Evolutionary conservation across 2,888 invertebrate genomes (phyloP), one percentile per base, ranked within the genome.

Genomic region (Patella pellucida): DNA sequence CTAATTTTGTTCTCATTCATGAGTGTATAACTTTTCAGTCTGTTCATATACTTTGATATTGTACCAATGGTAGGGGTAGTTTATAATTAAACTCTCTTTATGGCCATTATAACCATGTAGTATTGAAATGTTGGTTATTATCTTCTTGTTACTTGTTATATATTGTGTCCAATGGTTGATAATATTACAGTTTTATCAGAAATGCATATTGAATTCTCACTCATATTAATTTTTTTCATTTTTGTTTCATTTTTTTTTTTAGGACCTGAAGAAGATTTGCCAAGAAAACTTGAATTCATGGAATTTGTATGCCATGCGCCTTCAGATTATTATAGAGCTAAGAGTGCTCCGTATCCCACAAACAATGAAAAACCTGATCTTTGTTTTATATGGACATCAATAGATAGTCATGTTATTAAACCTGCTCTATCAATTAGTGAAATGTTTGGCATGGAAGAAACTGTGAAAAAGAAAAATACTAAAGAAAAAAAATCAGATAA

Each of bases 231-330:
- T 52, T 52, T n/a, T n/a, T n/a, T n/a, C n/a, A n/a, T n/a, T n/a
- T n/a, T n/a, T n/a, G n/a, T n/a, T n/a, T n/a, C n/a, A n/a, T n/a
- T n/a, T n/a, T n/a, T 41, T 69, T 74, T 81, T 90, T 67, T 88
- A 95, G 96, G 97, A 3, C 96, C 96, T 0, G 97, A 97, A 88
- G 97, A 97, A 92, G 97, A 97, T 82, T 92, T 96, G 2, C 95
- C 97, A 0, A 93, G 97, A 9, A 95, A 95, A 89, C 92, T 97
- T 73, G 95, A 95, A 52, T 95, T 94, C 83, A 94, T 97, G 94
- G 95, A 96, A 87, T 97, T 97, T 92, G 94, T 97, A 14, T 96
- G 97, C 95, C 97, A 96, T 87, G 96, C 97, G 0, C 97, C 97
- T 0, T 96, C 96, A 0, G 96, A 97, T 90, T 97, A 97, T 79